These are phyloP conservation scores for Aphrocallistes beatrix DNA, from an alignment of 37 sponge, comb jelly and placozoan species.

Conservation along the genomic window DNA sequence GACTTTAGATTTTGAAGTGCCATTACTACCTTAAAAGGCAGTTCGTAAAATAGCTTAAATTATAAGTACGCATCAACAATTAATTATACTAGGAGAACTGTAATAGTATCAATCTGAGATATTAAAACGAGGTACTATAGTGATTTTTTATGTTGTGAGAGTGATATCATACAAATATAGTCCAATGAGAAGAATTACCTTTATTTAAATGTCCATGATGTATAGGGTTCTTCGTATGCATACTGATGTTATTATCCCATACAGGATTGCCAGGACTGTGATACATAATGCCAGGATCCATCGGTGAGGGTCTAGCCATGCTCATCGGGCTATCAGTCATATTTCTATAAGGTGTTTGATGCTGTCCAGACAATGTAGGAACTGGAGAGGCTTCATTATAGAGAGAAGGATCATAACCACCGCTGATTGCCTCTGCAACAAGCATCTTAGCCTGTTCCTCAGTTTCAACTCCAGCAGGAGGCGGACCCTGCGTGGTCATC, in stretches of 20 bases:
- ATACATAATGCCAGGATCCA: not conserved
- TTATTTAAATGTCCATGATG: not conserved
- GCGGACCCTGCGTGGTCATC: not conserved
- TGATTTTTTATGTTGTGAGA: no score
- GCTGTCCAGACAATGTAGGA: not conserved
- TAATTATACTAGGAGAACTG: no score
- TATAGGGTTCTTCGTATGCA: not conserved
- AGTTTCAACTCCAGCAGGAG: not conserved
- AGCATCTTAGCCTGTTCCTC: not conserved
- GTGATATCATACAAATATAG: no score
- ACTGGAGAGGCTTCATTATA: slow-evolving; percentile 5
- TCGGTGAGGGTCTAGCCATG: not conserved
- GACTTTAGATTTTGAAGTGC: no score
- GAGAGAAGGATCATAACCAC: not conserved
- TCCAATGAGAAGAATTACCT: not conserved
- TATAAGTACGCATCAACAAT: no score
- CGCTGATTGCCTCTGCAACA: not conserved
- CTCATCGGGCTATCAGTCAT: not conserved
- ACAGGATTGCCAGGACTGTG: not conserved
- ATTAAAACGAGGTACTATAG: no score
- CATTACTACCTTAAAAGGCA: no score
- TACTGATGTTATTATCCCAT: not conserved
- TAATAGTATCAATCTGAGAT: no score
- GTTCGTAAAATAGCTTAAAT: no score
- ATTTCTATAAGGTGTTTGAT: not conserved